Conservation (phyloP, 2,113 vertebrate genomes). For the Colossoma macropomum region DNA sequence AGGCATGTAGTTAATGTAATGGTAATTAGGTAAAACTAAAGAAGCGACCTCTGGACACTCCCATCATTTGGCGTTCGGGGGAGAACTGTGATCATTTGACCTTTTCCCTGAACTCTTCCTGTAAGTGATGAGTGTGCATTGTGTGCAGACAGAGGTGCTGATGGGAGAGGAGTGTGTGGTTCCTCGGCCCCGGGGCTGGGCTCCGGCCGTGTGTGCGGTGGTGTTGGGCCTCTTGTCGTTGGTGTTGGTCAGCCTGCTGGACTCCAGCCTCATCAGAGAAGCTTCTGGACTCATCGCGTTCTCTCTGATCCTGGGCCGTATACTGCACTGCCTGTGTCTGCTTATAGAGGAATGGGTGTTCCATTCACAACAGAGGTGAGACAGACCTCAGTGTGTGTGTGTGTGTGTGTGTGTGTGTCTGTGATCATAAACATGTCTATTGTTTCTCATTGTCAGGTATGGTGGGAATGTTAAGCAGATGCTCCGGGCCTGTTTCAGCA, state of each 20-base stretch:
- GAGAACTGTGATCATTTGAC: neutral
- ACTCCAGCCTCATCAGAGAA: constrained; percentile 30
- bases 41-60: no score
- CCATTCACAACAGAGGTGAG: constrained; percentile 70
- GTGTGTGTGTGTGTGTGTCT: constrained; percentile 3
- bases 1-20: no score
- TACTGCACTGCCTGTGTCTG: constrained; percentile 62
- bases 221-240: neutral
- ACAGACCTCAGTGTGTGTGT: neutral
- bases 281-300: constrained; percentile 49
- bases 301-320: constrained; percentile 53
- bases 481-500: constrained; percentile 63
- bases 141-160: constrained; percentile 57
- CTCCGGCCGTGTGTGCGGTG: constrained; percentile 49
- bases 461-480: constrained; percentile 42
- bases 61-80: no score
- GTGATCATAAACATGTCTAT: no score
- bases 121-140: neutral
- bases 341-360: constrained; percentile 66
- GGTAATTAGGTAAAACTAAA: neutral
- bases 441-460: constrained; percentile 61
- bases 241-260: neutral
- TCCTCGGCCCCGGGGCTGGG: constrained; percentile 57
- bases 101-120: neutral
- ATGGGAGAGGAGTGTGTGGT: constrained; percentile 51